Evolutionary conservation across 1,140 invertebrate genomes (phyloP), one percentile per base, ranked within the genome.

Genomic region (Platyscapa corneri): DNA sequence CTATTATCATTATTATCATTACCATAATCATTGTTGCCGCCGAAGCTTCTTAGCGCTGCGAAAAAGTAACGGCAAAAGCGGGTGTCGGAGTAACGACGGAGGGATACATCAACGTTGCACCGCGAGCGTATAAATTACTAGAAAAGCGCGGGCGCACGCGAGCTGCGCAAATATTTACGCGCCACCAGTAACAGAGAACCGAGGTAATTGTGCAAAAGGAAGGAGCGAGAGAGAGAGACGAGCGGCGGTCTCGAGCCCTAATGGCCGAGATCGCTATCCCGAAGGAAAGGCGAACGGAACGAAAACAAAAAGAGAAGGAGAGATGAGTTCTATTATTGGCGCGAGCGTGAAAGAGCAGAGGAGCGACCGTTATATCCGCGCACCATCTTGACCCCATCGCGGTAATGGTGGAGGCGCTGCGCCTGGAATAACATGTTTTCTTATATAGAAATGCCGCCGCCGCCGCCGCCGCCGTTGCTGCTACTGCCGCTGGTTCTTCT

Each of bases 131-230:
- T 74, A 74, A 74, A 74, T 74, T 42, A 30, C 18, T 18, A 20
- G 8, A 16, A 23, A 30, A 0, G 3, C 80, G 65, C 42, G 30
- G 2, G 10, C 30, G 30, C 79, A 49, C 39, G 42, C 74, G 42
- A 77, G 72, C 53, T 37, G 82, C 20, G 74, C 82, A 83, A 83
- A 83, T 83, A 83, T 83, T 83, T 83, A 83, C 82, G 74, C 53
- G 56, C 67, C 67, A 37, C 76, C 53, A 60, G 60, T 78, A 78
- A 77, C 75, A 77, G 75, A 49, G 75, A 46, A 20, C 23, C 46
- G 46, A 30, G n/a, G 64, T 56, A 34, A 32, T 32, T 34, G 64
- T 34, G 64, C 64, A 34, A 34, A 67, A 30, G 64, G 8, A 70
- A 39, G 23, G 34, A 0, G 18, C 6, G 8, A 23, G 30, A 34